Percentiles rank a stretch among this genome's conserved stretches.
Evolutionary conservation across 1,140 invertebrate genomes (phyloP).

Genomic region (Thrips palmi): DNA sequence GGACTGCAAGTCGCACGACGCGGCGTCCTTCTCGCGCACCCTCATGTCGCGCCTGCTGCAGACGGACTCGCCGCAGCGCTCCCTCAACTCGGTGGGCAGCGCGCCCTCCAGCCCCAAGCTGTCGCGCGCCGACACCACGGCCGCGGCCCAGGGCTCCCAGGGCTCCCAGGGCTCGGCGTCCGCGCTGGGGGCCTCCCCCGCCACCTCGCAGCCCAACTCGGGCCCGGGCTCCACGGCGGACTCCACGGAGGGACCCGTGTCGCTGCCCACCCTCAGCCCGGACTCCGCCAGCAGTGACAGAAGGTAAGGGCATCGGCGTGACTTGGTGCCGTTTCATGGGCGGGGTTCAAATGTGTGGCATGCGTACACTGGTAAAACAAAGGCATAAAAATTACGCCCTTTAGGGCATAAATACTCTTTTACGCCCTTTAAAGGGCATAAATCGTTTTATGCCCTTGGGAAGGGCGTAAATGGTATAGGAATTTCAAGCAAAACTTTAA

Average conservation of each 20-base stretch:
- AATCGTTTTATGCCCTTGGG: too few species aligned
- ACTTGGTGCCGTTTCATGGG: too few species aligned
- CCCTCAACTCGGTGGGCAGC: slow-evolving; percentile 32
- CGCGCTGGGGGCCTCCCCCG: slow-evolving; percentile 20
- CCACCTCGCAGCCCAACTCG: slow-evolving; percentile 25
- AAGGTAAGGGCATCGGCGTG: slow-evolving; percentile 1
- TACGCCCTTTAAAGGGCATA: too few species aligned
- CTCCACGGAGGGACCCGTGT: slow-evolving; percentile 31
- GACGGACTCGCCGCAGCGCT: too few species aligned
- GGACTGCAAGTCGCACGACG: too few species aligned
- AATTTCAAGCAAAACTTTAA: too few species aligned
- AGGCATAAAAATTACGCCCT: too few species aligned
- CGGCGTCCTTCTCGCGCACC: slow-evolving; percentile 39
- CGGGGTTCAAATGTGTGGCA: too few species aligned
- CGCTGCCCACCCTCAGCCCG: slow-evolving; percentile 27
- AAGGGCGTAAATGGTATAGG: too few species aligned
- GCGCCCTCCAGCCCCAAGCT: slow-evolving; percentile 44
- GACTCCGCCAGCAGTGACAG: slow-evolving; percentile 20
- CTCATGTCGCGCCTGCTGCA: slow-evolving; percentile 37
- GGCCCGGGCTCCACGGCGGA: slow-evolving; percentile 28
- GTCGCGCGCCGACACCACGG: slow-evolving; percentile 22
- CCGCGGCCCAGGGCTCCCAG: slow-evolving; percentile 20
- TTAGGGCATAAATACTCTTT: too few species aligned
- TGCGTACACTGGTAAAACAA: too few species aligned
- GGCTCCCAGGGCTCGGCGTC: slow-evolving; percentile 19